Conservation (phyloP, 2,888 invertebrate species). For the Macrosiphum euphorbiae region DNA sequence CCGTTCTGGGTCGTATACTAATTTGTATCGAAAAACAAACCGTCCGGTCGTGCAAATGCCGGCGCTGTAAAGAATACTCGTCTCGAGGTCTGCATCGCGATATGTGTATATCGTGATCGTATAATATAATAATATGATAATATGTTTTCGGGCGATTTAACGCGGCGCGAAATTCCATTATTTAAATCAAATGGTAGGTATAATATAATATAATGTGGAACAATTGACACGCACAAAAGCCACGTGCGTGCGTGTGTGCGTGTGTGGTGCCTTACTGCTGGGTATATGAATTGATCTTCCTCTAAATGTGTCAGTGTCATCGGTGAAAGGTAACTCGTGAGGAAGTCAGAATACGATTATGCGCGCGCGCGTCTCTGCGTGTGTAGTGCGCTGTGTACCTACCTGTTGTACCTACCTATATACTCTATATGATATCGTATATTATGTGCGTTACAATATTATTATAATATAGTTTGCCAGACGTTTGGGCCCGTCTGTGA, state of each 20-base stretch:
- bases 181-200: constrained; percentile 46
- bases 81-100: constrained; percentile 55
- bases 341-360: constrained; percentile 61
- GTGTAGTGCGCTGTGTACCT: background rate
- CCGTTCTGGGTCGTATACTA: constrained; percentile 62
- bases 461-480: constrained; percentile 22
- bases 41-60: constrained; percentile 58
- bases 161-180: constrained; percentile 60
- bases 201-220: constrained; percentile 45
- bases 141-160: constrained; percentile 60
- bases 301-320: constrained; percentile 65
- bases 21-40: constrained; percentile 60
- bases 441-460: background rate
- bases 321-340: constrained; percentile 65
- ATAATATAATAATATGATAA: background rate
- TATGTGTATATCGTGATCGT: constrained; percentile 45
- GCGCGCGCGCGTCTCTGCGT: background rate
- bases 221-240: constrained; percentile 64
- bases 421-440: background rate
- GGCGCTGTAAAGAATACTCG: constrained; percentile 39
- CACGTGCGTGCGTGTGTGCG: constrained; percentile 29
- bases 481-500: constrained; percentile 8
- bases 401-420: background rate
- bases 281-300: constrained; percentile 57
- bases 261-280: constrained; percentile 5